phyloP scores from a whole-genome alignment of 35 echinoderm and acorn worm genomes.

The Ophioderma brevispina region DNA sequence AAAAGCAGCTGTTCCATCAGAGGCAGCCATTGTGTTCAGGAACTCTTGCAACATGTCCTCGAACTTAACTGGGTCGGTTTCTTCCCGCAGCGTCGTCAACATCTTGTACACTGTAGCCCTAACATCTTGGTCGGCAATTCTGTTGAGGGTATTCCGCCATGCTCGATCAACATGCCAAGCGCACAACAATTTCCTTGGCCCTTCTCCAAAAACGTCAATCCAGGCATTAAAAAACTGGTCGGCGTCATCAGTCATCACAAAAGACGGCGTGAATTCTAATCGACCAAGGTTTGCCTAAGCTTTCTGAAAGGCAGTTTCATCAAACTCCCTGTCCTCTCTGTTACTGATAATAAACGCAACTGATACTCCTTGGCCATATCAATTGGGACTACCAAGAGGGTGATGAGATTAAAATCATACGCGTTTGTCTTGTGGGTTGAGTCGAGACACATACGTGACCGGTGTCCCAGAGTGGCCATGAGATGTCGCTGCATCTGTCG shows the following conservation, averaged over 20 bases:
- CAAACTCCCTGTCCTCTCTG: constrained; percentile 20
- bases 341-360: constrained; percentile 45
- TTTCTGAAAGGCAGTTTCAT: constrained; percentile 4
- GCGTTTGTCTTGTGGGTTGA: constrained; percentile 34
- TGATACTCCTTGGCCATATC: constrained; percentile 40
- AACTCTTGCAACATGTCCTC: not conserved
- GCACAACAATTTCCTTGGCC: constrained; percentile 1
- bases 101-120: constrained; percentile 3
- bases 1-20: not conserved
- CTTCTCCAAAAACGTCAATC: not conserved
- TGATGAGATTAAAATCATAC: constrained; percentile 55
- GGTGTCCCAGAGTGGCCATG: not conserved
- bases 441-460: not conserved
- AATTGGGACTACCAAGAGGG: constrained; percentile 27
- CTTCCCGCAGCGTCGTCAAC: constrained; percentile 1
- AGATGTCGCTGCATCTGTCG: not conserved
- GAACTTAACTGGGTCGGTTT: constrained; percentile 2
- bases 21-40: not conserved
- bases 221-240: constrained; percentile 16
- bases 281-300: not conserved
- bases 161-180: constrained; percentile 21
- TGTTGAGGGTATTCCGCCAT: constrained; percentile 10
- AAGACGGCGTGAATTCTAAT: not conserved
- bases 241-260: constrained; percentile 29
- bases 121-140: not conserved